Percentiles rank a stretch among this genome's conserved stretches.
phyloP scores from a whole-genome alignment of 2,113 vertebrate species.

The Craseonycteris thonglongyai region DNA sequence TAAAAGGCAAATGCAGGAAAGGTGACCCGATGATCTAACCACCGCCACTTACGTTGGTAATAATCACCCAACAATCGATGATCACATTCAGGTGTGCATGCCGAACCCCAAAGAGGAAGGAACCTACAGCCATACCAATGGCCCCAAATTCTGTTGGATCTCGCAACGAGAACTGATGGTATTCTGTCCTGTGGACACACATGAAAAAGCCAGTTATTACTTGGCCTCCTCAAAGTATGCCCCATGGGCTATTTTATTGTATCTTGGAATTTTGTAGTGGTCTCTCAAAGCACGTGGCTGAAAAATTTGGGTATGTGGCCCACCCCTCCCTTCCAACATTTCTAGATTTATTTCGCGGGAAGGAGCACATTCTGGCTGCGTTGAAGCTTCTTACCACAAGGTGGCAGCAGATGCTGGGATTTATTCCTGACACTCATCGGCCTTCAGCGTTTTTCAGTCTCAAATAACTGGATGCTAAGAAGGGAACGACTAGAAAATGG shows the following conservation, averaged over 20 bases:
- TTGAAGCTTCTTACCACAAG: slow-evolving; percentile 27
- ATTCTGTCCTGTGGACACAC: not conserved
- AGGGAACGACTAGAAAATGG: not conserved
- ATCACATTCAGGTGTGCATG: not conserved
- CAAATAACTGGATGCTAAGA: not conserved
- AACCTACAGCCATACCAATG: not conserved
- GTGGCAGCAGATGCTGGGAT: slow-evolving; percentile 64
- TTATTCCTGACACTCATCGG: not conserved
- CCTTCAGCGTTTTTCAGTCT: rapidly evolving
- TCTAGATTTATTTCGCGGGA: not conserved
- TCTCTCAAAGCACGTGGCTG: not conserved
- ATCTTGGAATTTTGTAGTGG: not conserved
- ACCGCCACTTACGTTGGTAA: not conserved
- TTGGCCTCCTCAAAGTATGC: not conserved
- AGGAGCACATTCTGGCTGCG: not conserved
- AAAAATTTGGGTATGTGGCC: not conserved
- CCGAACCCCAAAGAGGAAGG: not conserved
- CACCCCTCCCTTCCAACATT: not conserved
- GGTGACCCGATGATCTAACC: not conserved
- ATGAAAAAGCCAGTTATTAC: not conserved
- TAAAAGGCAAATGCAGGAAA: not conserved
- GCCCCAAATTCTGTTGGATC: not conserved
- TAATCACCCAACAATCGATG: not conserved
- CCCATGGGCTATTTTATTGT: not conserved
- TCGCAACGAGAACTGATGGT: not conserved